phyloP scores from a whole-genome alignment of 2,113 vertebrate genomes.

The Psilopsiagon aymara region DNA sequence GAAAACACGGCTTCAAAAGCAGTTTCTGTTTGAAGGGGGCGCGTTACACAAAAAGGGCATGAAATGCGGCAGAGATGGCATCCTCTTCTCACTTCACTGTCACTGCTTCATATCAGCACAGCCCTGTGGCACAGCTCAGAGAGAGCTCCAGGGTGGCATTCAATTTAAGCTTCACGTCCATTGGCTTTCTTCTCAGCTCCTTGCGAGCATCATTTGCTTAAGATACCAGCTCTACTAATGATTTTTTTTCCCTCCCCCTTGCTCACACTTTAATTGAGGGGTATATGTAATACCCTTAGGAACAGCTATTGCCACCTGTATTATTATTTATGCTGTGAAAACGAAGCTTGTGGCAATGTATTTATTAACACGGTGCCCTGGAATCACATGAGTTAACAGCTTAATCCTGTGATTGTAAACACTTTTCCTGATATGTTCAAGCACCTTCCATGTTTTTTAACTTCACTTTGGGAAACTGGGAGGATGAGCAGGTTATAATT shows the following conservation, averaged over 20 bases:
- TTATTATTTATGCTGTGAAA: slow-evolving; percentile 80
- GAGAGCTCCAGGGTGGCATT: slow-evolving; percentile 63
- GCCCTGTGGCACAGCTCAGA: neutral
- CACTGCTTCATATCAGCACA: neutral
- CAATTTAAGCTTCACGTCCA: slow-evolving; percentile 70
- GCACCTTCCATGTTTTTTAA: slow-evolving; percentile 48
- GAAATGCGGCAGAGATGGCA: neutral
- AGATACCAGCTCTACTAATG: slow-evolving; percentile 69
- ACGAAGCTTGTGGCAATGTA: slow-evolving; percentile 76
- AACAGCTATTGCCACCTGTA: slow-evolving; percentile 77
- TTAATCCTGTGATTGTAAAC: slow-evolving; percentile 72
- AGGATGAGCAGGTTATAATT: slow-evolving; percentile 28
- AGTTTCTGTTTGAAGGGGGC: neutral
- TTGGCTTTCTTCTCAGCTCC: slow-evolving; percentile 75
- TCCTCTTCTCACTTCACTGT: neutral
- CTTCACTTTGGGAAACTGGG: slow-evolving; percentile 44
- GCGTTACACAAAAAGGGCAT: neutral
- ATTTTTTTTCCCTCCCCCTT: slow-evolving; percentile 56
- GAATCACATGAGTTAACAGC: slow-evolving; percentile 73
- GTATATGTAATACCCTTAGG: slow-evolving; percentile 76
- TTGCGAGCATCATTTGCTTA: slow-evolving; percentile 73
- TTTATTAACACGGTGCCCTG: slow-evolving; percentile 76
- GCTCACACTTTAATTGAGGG: slow-evolving; percentile 77
- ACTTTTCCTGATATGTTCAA: slow-evolving; percentile 60
- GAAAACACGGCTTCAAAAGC: neutral